These are phyloP conservation scores for Nannoperca obscura DNA, from an alignment of 2,797 vertebrate species.

Conservation along the genomic window DNA sequence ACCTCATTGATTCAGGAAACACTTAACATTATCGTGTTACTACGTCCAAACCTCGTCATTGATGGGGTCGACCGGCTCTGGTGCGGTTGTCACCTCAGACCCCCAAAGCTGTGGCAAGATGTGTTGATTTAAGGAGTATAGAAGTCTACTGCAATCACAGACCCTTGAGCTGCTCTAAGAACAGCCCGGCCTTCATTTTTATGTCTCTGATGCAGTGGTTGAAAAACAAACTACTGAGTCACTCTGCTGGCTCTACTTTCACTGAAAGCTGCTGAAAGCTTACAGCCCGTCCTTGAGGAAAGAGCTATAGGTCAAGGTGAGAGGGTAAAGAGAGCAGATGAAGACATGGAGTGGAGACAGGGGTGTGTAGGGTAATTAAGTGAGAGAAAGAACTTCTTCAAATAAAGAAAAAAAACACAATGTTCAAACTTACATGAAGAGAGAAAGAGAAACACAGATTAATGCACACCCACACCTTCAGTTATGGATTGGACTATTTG, in stretches of 20 bases:
- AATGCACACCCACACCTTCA: slow-evolving; percentile 66
- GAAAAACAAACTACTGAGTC: slow-evolving; percentile 6
- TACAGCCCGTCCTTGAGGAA: neutral
- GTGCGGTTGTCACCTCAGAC: neutral
- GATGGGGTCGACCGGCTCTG: neutral
- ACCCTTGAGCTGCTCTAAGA: neutral
- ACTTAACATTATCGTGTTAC: too few species aligned
- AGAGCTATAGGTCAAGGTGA: neutral
- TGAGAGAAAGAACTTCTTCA: neutral
- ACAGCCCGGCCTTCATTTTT: neutral
- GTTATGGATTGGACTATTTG: slow-evolving; percentile 14
- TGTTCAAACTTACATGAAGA: slow-evolving; percentile 40
- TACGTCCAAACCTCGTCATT: too few species aligned
- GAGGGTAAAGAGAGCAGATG: neutral
- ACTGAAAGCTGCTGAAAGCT: neutral
- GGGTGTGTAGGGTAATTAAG: neutral
- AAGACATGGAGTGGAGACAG: neutral
- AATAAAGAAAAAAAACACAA: slow-evolving; percentile 21
- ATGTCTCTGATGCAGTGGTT: neutral
- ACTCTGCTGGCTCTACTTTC: neutral
- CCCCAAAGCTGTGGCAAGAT: neutral
- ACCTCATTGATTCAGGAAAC: too few species aligned
- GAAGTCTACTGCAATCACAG: neutral
- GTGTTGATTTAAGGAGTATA: slow-evolving; percentile 1
- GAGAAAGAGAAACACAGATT: slow-evolving; percentile 40